Conservation (phyloP, 2,113 vertebrate species). For the Callopanchax toddi region DNA sequence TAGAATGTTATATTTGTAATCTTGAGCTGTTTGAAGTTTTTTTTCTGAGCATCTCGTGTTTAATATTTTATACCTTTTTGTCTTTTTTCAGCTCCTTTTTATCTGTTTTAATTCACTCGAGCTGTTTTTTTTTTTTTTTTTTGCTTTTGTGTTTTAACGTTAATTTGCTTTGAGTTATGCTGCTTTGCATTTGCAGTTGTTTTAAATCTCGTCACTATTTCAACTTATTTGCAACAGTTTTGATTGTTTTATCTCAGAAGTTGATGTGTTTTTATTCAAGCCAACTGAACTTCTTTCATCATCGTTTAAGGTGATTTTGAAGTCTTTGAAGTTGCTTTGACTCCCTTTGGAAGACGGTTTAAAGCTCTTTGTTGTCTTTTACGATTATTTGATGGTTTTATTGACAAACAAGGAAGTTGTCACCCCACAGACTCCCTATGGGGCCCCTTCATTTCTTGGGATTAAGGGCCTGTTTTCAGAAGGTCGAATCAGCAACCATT, state of each 20-base stretch:
- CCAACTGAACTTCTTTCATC: neutral
- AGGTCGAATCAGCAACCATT: neutral
- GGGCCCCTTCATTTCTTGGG: neutral
- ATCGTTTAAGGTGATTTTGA: neutral
- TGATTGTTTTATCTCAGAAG: neutral
- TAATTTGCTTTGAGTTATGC: too few relatives aligned
- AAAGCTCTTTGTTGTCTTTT: neutral
- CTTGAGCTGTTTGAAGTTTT: neutral
- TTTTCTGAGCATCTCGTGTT: neutral
- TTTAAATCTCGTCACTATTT: neutral
- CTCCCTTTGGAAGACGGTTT: neutral
- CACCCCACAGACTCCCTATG: neutral
- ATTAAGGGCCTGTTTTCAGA: neutral
- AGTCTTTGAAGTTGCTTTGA: neutral
- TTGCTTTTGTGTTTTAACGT: too few relatives aligned
- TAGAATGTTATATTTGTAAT: neutral
- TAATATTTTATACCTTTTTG: neutral
- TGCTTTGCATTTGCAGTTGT: too few relatives aligned
- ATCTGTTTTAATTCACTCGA: too few relatives aligned
- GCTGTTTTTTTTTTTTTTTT: too few relatives aligned
- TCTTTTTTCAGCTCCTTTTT: neutral
- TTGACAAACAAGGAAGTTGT: neutral
- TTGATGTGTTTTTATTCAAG: neutral
- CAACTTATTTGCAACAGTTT: too few relatives aligned
- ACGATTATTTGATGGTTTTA: neutral